Evolutionary conservation across 2,888 invertebrate species (phyloP).

Genomic region (Mythimna impura): DNA sequence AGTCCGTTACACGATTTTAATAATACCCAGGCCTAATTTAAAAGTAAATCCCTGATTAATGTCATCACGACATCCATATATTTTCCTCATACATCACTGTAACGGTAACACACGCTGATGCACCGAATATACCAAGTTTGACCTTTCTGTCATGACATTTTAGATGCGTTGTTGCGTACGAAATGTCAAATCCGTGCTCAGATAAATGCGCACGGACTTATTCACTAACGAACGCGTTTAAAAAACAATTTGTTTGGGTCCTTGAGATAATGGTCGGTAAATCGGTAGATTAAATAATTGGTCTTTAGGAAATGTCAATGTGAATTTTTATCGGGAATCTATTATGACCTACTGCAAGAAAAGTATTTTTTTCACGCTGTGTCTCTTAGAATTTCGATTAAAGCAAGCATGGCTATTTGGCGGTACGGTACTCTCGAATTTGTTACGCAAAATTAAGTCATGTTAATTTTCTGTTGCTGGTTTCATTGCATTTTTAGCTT

Average conservation of each 20-base stretch:
- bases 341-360: conserved; percentile 2
- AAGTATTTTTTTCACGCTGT: conserved; percentile 4
- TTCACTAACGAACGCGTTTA: conserved; percentile 60
- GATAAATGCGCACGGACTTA: conserved; percentile 67
- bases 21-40: conserved; percentile 55
- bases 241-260: conserved; percentile 55
- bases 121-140: conserved; percentile 65
- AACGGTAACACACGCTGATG: conserved; percentile 62
- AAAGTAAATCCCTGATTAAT: conserved; percentile 61
- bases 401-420: conserved; percentile 13
- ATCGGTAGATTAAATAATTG: conserved; percentile 27
- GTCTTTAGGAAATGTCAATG: conserved; percentile 51
- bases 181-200: conserved; percentile 87
- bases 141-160: conserved; percentile 84
- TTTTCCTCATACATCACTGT: conserved; percentile 60
- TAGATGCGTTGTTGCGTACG: conserved; percentile 79
- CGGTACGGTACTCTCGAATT: conserved; percentile 29
- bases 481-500: background rate
- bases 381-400: background rate
- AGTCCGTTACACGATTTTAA: conserved; percentile 46
- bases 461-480: conserved; percentile 15
- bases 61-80: conserved; percentile 62
- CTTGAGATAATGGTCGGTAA: conserved; percentile 43
- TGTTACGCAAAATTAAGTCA: conserved; percentile 36
- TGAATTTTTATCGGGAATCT: conserved; percentile 27